These are phyloP conservation scores for Pomatostomus ruficeps DNA, from an alignment of 2,113 vertebrate genomes.

Conservation along the genomic window DNA sequence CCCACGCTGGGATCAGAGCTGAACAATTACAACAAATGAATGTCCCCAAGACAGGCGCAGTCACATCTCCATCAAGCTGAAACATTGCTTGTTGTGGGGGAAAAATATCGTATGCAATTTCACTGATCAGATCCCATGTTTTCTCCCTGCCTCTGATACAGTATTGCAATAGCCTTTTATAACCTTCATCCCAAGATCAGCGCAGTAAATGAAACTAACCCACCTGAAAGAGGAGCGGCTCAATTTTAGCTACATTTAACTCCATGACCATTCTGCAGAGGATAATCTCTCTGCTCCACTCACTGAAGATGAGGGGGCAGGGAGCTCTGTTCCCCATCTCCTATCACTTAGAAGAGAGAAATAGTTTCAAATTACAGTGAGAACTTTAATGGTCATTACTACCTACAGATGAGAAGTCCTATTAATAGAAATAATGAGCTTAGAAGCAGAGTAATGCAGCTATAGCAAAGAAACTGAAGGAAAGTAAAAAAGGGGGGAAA, in stretches of 20 bases:
- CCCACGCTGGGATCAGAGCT: neutral
- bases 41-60: rapidly evolving
- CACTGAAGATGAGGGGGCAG: neutral
- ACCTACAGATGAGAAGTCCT: neutral
- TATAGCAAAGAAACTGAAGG: neutral
- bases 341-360: neutral
- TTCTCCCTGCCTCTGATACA: neutral
- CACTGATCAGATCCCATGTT: rapidly evolving
- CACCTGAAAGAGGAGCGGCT: neutral
- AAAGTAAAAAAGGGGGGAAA: neutral
- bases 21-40: rapidly evolving
- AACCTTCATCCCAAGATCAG: neutral
- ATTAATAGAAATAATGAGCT: neutral
- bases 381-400: neutral
- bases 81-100: neutral
- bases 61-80: neutral
- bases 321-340: neutral
- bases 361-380: neutral
- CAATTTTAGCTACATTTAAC: neutral
- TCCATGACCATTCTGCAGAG: neutral
- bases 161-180: neutral
- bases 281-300: neutral
- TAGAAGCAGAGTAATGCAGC: neutral
- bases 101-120: neutral
- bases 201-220: neutral